phyloP scores from a whole-genome alignment of 1,140 invertebrate genomes.

The Harlomillsia oculata region DNA sequence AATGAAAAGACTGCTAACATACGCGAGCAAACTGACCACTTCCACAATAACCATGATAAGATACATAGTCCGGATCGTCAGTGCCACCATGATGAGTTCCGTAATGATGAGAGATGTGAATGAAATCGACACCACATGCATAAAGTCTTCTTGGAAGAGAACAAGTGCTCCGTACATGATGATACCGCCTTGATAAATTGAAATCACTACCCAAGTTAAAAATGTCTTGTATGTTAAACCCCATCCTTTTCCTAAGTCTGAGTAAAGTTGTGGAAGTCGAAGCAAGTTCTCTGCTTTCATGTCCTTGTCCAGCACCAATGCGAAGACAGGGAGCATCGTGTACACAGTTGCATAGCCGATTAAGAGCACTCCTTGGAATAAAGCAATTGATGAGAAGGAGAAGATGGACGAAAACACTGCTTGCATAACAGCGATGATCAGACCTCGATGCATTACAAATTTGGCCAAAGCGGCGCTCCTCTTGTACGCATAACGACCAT shows the following conservation, averaged over 20 bases:
- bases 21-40: constrained; percentile 74
- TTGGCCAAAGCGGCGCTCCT: constrained; percentile 90
- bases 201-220: constrained; percentile 97
- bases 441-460: constrained; percentile 96
- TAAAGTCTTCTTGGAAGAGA: constrained; percentile 96
- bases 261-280: constrained; percentile 94
- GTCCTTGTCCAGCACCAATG: constrained; percentile 88
- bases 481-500: constrained; percentile 92
- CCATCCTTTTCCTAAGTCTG: constrained; percentile 87
- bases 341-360: constrained; percentile 97
- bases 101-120: constrained; percentile 95
- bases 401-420: constrained; percentile 98
- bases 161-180: constrained; percentile 98
- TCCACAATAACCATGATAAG: constrained; percentile 90
- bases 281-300: constrained; percentile 85
- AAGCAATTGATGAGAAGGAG: constrained; percentile 91
- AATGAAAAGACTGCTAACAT: constrained; percentile 75
- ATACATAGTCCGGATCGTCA: constrained; percentile 84
- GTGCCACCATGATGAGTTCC: constrained; percentile 96
- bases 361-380: constrained; percentile 98
- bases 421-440: constrained; percentile 98
- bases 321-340: constrained; percentile 97
- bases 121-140: constrained; percentile 97
- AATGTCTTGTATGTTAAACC: constrained; percentile 94
- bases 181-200: constrained; percentile 97